Evolutionary conservation across 1,140 invertebrate species (phyloP).

Genomic region (Steinernema feltiae): DNA sequence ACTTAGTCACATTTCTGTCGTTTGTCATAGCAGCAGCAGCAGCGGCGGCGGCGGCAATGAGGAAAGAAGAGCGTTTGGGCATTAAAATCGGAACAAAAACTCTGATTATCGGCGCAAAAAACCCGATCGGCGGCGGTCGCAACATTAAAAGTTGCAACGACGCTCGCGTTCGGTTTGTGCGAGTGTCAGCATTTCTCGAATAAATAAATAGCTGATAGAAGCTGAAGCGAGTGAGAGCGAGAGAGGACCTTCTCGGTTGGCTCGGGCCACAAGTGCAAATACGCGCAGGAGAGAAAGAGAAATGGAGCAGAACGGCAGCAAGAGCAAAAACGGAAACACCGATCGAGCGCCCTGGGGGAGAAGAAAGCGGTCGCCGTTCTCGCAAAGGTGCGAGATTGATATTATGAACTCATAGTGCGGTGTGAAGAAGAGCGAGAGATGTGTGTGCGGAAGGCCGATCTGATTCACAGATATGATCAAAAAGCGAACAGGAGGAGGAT

Average conservation of each 20-base stretch:
- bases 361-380: slow-evolving; percentile 10
- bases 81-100: too few relatives aligned
- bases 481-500: background rate
- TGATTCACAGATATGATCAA: background rate
- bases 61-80: background rate
- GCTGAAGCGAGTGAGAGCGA: background rate
- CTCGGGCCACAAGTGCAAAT: background rate
- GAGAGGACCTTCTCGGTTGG: background rate
- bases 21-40: too few relatives aligned
- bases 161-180: too few relatives aligned
- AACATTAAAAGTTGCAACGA: background rate
- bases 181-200: too few relatives aligned
- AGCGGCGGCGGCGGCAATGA: background rate
- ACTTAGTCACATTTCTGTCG: background rate
- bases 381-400: slow-evolving; percentile 1
- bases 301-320: background rate
- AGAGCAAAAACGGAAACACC: background rate
- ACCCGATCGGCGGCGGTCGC: background rate
- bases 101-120: background rate
- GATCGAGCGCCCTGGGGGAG: background rate
- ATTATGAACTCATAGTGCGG: background rate
- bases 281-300: too few relatives aligned
- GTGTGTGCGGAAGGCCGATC: slow-evolving; percentile 1
- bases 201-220: slow-evolving; percentile 9
- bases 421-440: background rate